Evolutionary conservation across 2,888 invertebrate genomes (phyloP), one percentile per base, ranked within the genome.

Genomic region (Aplocera efformata): DNA sequence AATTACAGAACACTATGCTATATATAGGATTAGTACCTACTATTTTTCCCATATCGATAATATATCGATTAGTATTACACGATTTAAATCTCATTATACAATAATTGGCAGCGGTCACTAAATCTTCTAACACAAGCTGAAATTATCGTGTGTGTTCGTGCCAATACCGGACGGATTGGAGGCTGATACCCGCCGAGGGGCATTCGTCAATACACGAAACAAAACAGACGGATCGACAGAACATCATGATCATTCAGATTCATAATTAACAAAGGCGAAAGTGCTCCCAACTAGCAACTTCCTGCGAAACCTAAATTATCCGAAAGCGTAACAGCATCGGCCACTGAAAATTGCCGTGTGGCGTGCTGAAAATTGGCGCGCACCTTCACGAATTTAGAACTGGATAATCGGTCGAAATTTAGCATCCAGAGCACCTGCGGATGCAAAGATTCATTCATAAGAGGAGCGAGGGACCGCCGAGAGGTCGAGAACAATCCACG

Each of bases 361-460:
- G 81, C 86, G 88, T 88, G 86, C 72, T 66, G 69, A 58, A 84
- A 79, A 85, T 84, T 79, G 68, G 66, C 67, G 63, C 68, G 66
- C 71, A 75, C 63, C 63, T 61, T 67, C 68, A 68, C 63, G 67
- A 70, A 71, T 71, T 80, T 77, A 72, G 78, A 71, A 70, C 66
- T 67, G 66, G 74, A 69, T 77, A 81, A 84, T 84, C 71, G 70
- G 60, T 53, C 74, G 68, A 77, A 80, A 79, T 75, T 70, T 63
- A 66, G 63, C 64, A 78, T 70, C 53, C 68, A 61, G 72, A 70
- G 65, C 86, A 88, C 86, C 86, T 86, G 86, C 82, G 67, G 74
- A 72, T 73, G 67, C 63, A 60, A 57, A 60, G 66, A 64, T 81
- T 83, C 86, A 86, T 88, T 88, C 86, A 88, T 84, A 79, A 72